A percentile compares a stretch with the other conserved stretches of the same genome.
Evolutionary conservation across 1,140 invertebrate genomes (phyloP).

Genomic region (Archivesica marissinica): DNA sequence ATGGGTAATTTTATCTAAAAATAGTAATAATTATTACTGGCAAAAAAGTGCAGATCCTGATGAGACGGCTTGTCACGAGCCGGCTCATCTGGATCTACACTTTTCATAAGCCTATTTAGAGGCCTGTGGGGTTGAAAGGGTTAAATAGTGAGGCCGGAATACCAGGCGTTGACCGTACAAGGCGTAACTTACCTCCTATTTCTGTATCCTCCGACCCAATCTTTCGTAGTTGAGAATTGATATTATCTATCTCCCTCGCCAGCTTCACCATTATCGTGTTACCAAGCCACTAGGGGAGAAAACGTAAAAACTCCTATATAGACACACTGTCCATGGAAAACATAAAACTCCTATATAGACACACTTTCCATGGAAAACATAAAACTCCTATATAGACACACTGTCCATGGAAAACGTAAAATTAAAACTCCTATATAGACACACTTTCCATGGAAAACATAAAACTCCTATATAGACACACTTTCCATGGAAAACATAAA

Average conservation of each 20-base stretch:
- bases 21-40: not conserved
- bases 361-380: no score
- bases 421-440: no score
- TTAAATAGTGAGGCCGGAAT: not conserved
- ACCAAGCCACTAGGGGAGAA: conserved; percentile 94
- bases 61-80: not conserved
- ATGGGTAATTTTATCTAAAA: no score
- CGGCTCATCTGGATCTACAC: not conserved
- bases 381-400: no score
- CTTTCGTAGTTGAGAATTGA: conserved; percentile 88
- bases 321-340: no score
- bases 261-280: conserved; percentile 90
- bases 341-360: no score
- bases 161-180: no score
- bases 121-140: not conserved
- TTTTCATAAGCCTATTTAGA: not conserved
- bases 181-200: conserved; percentile 86
- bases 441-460: no score
- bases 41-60: not conserved
- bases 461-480: no score
- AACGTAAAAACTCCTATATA: no score
- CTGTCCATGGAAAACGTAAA: no score
- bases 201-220: conserved; percentile 89
- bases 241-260: conserved; percentile 88
- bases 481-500: no score